Conservation (phyloP, 2,797 vertebrate species). For the Melanotaenia trifasciata region DNA sequence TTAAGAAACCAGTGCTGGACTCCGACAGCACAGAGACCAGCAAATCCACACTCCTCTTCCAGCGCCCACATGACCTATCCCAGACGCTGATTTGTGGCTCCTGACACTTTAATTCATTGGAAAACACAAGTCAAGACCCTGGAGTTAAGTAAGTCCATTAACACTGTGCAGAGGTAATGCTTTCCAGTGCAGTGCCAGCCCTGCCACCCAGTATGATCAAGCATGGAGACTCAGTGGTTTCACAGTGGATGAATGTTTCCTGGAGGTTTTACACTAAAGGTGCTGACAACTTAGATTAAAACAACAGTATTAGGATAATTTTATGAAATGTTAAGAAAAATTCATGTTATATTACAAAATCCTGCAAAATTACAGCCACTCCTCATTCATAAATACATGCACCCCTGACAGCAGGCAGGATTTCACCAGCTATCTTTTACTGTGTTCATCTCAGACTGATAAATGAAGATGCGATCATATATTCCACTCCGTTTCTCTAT, state of each 20-base stretch:
- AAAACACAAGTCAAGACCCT: conserved; percentile 82
- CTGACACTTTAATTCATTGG: conserved; percentile 85
- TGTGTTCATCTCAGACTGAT: conserved; percentile 27
- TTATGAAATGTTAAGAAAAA: conserved; percentile 36
- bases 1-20: conserved; percentile 71
- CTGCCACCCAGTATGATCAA: conserved; percentile 77
- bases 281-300: conserved; percentile 53
- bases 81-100: conserved; percentile 79
- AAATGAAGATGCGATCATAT: conserved; percentile 35
- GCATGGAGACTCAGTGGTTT: conserved; percentile 49
- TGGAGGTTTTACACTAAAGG: conserved; percentile 49
- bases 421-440: conserved; percentile 13
- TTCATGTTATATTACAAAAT: neutral
- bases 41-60: conserved; percentile 44
- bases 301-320: conserved; percentile 7
- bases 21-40: conserved; percentile 68
- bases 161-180: conserved; percentile 77
- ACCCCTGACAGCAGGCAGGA: neutral
- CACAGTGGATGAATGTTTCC: conserved; percentile 65
- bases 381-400: conserved; percentile 4
- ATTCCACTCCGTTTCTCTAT: conserved; percentile 27
- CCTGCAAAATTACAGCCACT: conserved; percentile 1
- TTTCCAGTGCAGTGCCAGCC: conserved; percentile 73
- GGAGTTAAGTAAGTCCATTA: conserved; percentile 84
- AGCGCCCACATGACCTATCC: conserved; percentile 67